Percentiles rank a stretch among this genome's conserved stretches.
phyloP scores from a whole-genome alignment of 2,888 invertebrate species.

The Poecilobothrus nobilitatus region DNA sequence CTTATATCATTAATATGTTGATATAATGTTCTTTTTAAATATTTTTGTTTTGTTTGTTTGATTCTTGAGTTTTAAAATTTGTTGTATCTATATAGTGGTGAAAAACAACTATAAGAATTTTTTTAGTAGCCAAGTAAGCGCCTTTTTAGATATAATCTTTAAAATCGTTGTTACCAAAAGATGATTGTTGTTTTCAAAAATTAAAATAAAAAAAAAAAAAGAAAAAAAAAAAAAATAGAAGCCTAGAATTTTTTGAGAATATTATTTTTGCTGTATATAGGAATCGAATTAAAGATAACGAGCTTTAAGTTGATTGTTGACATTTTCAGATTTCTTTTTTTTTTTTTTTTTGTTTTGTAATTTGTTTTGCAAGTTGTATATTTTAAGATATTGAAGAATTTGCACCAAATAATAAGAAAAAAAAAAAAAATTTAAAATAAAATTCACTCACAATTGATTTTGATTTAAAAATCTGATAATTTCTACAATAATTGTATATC shows the following conservation, averaged over 20 bases:
- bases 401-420: no score
- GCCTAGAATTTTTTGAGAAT: not conserved
- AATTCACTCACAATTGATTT: not conserved
- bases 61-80: not conserved
- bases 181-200: not conserved
- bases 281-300: conserved; percentile 1
- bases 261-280: not conserved
- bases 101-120: not conserved
- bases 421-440: no score
- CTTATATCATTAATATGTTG: not conserved
- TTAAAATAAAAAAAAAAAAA: not conserved
- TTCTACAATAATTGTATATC: not conserved
- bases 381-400: no score
- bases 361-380: no score
- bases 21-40: not conserved
- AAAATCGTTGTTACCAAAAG: not conserved
- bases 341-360: not conserved
- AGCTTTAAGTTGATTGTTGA: not conserved
- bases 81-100: not conserved
- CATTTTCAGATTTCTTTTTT: not conserved
- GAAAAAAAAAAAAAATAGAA: not conserved
- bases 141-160: not conserved
- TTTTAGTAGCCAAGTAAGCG: conserved; percentile 4
- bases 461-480: conserved; percentile 3
- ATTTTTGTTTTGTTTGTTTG: not conserved